Conservation (phyloP, 2,797 vertebrate genomes). For the Argyrosomus regius region DNA sequence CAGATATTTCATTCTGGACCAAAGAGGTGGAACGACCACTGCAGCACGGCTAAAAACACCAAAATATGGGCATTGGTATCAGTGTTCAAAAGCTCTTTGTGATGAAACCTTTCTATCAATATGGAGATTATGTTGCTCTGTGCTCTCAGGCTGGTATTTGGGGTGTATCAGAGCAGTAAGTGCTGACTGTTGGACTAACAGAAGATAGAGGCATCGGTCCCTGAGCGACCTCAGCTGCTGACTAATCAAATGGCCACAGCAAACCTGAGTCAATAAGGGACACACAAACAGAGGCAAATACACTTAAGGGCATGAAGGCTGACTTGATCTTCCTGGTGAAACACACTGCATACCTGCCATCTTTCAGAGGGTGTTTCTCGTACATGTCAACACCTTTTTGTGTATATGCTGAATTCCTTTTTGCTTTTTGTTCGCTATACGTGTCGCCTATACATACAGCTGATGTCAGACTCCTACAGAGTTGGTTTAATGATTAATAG, state of each 20-base stretch:
- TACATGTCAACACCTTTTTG: neutral
- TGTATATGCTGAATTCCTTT: neutral
- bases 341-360: neutral
- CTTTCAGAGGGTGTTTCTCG: neutral
- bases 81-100: neutral
- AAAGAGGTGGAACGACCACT: neutral
- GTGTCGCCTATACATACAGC: neutral
- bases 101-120: neutral
- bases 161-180: conserved; percentile 31
- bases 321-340: neutral
- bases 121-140: conserved; percentile 2
- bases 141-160: neutral
- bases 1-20: neutral
- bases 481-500: conserved; percentile 37
- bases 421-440: neutral
- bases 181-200: conserved; percentile 50
- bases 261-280: conserved; percentile 60
- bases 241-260: conserved; percentile 60
- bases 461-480: neutral
- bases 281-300: conserved; percentile 3
- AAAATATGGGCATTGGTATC: neutral
- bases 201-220: conserved; percentile 37
- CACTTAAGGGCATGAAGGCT: conserved; percentile 1
- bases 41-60: neutral
- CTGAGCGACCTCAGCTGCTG: conserved; percentile 38